Percentiles rank a stretch among this genome's conserved stretches.
phyloP scores from a whole-genome alignment of 2,797 vertebrate genomes.

The Xerus rutilus region DNA sequence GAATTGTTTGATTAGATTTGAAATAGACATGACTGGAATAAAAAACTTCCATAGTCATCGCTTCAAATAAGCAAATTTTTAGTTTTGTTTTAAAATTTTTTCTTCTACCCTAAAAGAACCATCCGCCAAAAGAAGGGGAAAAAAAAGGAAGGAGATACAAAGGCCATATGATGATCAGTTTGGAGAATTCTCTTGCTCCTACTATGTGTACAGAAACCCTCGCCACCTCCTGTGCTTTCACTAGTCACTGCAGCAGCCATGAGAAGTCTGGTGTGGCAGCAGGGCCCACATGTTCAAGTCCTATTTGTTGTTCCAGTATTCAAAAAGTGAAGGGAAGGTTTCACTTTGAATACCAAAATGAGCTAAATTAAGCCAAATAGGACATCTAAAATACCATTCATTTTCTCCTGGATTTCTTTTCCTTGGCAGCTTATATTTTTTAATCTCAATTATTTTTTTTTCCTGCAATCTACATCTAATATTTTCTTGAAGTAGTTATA shows the following conservation, averaged over 20 bases:
- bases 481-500: slow-evolving; percentile 21
- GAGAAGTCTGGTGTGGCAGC: not conserved
- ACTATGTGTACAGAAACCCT: not conserved
- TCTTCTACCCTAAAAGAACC: not conserved
- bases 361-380: not conserved
- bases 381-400: not conserved
- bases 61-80: slow-evolving; percentile 27
- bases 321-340: not conserved
- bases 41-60: not conserved
- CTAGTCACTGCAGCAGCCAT: not conserved
- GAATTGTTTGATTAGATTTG: not conserved
- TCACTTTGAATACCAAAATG: not conserved
- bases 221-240: not conserved
- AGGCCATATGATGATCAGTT: not conserved
- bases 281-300: not conserved
- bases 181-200: not conserved
- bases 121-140: not conserved
- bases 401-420: not conserved
- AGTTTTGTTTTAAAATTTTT: not conserved
- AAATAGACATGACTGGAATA: slow-evolving; percentile 30
- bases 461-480: not conserved
- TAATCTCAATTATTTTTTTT: slow-evolving; percentile 2
- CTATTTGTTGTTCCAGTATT: not conserved
- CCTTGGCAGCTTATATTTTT: slow-evolving; percentile 15
- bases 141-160: not conserved